A percentile compares a stretch with the other conserved stretches of the same genome.
Evolutionary conservation across 2,113 vertebrate species (phyloP).

Genomic region (Zosterops pallidus): DNA sequence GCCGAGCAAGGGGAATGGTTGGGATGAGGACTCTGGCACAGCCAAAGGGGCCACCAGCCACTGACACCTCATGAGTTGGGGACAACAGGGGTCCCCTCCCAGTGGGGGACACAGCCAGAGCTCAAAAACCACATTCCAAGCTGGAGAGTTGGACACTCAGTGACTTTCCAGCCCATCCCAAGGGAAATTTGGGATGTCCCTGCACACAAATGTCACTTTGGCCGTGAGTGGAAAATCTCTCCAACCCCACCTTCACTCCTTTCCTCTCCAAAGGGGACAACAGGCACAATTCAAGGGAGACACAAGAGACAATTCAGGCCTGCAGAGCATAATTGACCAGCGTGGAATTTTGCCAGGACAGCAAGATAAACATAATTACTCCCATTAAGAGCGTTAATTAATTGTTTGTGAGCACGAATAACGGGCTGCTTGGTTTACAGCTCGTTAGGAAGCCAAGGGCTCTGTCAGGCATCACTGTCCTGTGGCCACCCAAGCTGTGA

Average conservation of each 20-base stretch:
- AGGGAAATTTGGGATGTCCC: accelerated
- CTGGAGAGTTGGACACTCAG: neutral
- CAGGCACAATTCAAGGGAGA: neutral
- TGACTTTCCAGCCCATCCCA: neutral
- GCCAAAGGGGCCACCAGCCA: neutral
- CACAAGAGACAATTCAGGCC: neutral
- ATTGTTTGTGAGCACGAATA: slow-evolving; percentile 38
- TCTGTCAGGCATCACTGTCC: neutral
- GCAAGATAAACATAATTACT: slow-evolving; percentile 50
- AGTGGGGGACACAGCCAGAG: neutral
- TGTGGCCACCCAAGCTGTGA: neutral
- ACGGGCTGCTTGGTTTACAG: neutral
- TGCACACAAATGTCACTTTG: accelerated
- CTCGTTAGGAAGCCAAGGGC: neutral
- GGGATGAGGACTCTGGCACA: accelerated
- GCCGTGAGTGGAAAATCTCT: accelerated
- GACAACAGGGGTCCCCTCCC: accelerated
- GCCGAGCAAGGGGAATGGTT: neutral
- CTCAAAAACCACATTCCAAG: neutral
- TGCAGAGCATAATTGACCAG: slow-evolving; percentile 14
- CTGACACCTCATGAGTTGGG: accelerated
- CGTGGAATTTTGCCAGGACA: slow-evolving; percentile 31
- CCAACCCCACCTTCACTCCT: accelerated
- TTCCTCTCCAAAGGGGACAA: neutral
- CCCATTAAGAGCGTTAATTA: slow-evolving; percentile 38